A percentile compares a stretch with the other conserved stretches of the same genome.
These are phyloP conservation scores for Athene noctua DNA, from an alignment of 2,113 vertebrate genomes.

Conservation along the genomic window DNA sequence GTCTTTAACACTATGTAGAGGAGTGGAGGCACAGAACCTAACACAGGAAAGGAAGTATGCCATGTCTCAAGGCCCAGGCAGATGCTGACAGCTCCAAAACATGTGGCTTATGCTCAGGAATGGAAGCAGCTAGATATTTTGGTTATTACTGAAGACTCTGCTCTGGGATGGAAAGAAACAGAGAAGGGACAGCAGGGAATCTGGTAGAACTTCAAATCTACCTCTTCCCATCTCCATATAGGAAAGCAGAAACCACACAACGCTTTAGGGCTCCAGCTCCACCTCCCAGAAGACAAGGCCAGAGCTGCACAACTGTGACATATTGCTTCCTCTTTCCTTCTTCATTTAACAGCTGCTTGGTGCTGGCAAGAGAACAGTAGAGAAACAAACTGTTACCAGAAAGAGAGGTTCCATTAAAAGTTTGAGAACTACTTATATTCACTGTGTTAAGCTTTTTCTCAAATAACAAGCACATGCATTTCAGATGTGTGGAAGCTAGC, in stretches of 20 bases:
- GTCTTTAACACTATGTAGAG: not conserved
- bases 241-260: not conserved
- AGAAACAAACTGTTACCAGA: not conserved
- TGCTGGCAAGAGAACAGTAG: not conserved
- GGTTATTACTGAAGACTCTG: not conserved
- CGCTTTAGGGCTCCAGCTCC: not conserved
- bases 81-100: not conserved
- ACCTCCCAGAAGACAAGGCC: not conserved
- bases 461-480: not conserved
- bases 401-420: not conserved
- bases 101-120: accelerated
- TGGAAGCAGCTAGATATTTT: not conserved
- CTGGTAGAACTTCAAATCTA: not conserved
- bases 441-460: not conserved
- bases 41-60: not conserved
- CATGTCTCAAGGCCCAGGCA: not conserved
- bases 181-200: not conserved
- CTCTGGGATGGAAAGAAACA: not conserved
- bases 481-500: not conserved
- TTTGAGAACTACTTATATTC: not conserved
- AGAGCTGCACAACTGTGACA: not conserved
- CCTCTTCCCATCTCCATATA: not conserved
- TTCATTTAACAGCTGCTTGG: not conserved
- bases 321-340: not conserved
- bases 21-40: not conserved